Conservation (phyloP, 2,797 vertebrate species). For the Buceros bicornis region DNA sequence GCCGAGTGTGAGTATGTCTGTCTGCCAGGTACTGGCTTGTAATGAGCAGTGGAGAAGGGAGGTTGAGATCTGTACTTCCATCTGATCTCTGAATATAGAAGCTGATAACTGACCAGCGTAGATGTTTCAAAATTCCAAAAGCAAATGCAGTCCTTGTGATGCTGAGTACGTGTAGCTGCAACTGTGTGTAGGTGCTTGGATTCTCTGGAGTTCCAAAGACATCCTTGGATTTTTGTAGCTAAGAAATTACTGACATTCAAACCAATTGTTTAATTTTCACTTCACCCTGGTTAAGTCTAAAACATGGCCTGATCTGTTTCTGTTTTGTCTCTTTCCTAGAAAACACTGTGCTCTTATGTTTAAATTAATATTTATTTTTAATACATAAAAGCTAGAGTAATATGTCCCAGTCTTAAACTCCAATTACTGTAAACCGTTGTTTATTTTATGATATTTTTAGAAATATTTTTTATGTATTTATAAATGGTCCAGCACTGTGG, state of each 20-base stretch:
- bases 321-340: not conserved
- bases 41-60: not conserved
- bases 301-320: not conserved
- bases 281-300: not conserved
- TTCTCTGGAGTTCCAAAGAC: not conserved
- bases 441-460: not conserved
- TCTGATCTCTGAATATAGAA: not conserved
- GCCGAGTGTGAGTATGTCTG: not conserved
- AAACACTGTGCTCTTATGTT: not conserved
- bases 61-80: not conserved
- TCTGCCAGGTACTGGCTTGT: not conserved
- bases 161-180: not conserved
- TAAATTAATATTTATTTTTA: not conserved
- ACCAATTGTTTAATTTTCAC: not conserved
- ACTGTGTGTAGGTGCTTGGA: not conserved
- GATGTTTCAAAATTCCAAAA: not conserved
- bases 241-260: not conserved
- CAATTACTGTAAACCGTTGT: not conserved
- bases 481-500: not conserved
- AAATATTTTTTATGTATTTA: not conserved
- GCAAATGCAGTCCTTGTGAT: not conserved
- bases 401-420: not conserved
- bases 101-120: not conserved
- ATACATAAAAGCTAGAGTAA: conserved; percentile 4
- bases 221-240: not conserved